Percentiles rank a stretch among this genome's conserved stretches.
Conservation (phyloP, 2,113 vertebrate species). For the Osmerus eperlanus region DNA sequence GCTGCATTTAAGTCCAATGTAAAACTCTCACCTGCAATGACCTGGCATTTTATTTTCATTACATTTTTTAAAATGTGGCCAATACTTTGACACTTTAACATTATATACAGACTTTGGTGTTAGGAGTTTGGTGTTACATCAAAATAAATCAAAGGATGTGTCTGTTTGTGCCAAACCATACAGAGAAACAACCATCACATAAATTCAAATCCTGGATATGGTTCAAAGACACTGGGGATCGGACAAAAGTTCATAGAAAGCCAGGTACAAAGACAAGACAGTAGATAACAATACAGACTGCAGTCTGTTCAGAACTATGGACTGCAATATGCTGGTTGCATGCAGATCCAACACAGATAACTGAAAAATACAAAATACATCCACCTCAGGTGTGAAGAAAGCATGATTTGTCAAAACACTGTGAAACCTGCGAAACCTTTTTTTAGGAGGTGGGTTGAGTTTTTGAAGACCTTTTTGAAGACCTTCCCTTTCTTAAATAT, state of each 20-base stretch:
- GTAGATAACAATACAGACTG: conserved; percentile 59
- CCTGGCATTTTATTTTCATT: too few relatives aligned
- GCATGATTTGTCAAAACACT: conserved; percentile 55
- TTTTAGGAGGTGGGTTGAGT: conserved; percentile 33
- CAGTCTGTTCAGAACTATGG: conserved; percentile 65
- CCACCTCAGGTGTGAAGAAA: conserved; percentile 66
- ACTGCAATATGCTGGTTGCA: conserved; percentile 63
- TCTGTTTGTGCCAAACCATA: conserved; percentile 25
- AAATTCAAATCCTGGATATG: conserved; percentile 57
- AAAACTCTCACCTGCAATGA: too few relatives aligned
- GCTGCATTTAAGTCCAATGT: too few relatives aligned
- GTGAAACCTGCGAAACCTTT: conserved; percentile 23
- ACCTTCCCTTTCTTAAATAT: conserved; percentile 32
- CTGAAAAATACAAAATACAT: conserved; percentile 56
- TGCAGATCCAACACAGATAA: conserved; percentile 64
- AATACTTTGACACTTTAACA: too few relatives aligned
- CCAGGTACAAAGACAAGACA: conserved; percentile 51
- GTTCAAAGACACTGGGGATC: conserved; percentile 56
- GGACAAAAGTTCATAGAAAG: conserved; percentile 30
- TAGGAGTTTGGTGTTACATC: background rate
- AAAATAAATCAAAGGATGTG: background rate
- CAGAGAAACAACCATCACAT: conserved; percentile 28
- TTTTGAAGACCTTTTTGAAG: conserved; percentile 49
- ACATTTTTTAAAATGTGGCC: too few relatives aligned
- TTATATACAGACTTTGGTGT: background rate